Evolutionary conservation across 1,140 invertebrate genomes (phyloP), one percentile per base, ranked within the genome.

Genomic region (Drosophila sucinea): DNA sequence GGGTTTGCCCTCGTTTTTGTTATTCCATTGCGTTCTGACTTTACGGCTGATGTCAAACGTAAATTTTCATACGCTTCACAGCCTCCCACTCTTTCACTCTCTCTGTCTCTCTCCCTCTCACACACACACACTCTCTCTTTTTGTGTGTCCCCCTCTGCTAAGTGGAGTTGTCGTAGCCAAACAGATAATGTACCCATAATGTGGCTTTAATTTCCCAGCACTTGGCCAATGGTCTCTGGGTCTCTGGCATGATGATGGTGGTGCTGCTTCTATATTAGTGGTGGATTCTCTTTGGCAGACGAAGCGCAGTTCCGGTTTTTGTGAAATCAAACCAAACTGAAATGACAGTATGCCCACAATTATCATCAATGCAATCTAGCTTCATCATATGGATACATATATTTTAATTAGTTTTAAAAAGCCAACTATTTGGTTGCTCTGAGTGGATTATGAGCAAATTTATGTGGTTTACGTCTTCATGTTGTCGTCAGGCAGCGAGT

Each of bases 181-280:
- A 47, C 79, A 79, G 79, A 79, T 86, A 86, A 83, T 86, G 76
- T 86, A 71, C 72, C 76, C 64, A 73, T 87, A 87, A 87, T 87
- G 67, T 66, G 62, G 69, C 63, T 54, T 74, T 82, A 87, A 82
- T 77, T 73, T 70, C 67, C 8, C 44, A 51, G 40, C 75, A 67
- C 68, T 77, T 54, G 66, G 66, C 79, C 82, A 72, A 74, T 67
- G 25, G 17, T 11, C 58, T 60, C 58, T 60, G 61, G 60, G 33
- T 62, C 27, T 10, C 8, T 6, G 35, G 35, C 35, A 38, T 38
- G 35, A 11, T 38, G 35, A 11, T 38, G 30, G 2, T 30, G 30
- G 2, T 30, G 4, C 4, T 30, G 35, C 8, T 17, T 17, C 17
- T 17, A 17, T 27, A 35, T 10, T 69, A 67, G 67, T 81, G 74